phyloP scores from a whole-genome alignment of 2,888 invertebrate species.

The Chalcis sispes region DNA sequence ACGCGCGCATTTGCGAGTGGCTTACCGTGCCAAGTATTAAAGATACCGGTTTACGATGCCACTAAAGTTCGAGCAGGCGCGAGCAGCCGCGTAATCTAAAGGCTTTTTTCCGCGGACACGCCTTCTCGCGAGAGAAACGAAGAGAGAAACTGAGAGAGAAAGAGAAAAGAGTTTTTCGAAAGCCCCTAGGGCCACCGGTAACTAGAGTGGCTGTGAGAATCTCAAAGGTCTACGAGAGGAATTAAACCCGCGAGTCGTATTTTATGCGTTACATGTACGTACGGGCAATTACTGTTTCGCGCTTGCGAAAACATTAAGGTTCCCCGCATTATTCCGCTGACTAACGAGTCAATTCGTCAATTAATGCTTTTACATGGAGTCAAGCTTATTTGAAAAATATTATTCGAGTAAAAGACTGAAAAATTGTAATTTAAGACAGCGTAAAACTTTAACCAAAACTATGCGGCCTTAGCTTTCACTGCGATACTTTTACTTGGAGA shows the following conservation, averaged over 20 bases:
- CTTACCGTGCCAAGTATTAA: too few species aligned
- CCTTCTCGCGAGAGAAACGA: conserved; percentile 13
- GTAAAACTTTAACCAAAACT: not conserved
- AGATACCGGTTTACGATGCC: conserved; percentile 75
- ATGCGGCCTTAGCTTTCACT: conserved; percentile 35
- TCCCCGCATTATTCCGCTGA: not conserved
- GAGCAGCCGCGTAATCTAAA: conserved; percentile 24
- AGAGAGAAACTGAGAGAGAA: not conserved
- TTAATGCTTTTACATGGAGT: too few species aligned
- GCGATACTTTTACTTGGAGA: not conserved
- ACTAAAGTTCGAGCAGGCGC: conserved; percentile 68
- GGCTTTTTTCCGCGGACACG: conserved; percentile 20
- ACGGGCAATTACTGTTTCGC: conserved; percentile 15
- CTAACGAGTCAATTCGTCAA: conserved; percentile 1
- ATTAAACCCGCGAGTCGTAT: not conserved
- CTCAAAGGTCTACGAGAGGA: too few species aligned
- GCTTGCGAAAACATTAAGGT: not conserved
- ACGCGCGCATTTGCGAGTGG: too few species aligned
- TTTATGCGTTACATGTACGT: not conserved
- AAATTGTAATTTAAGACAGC: too few species aligned
- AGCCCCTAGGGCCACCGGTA: not conserved
- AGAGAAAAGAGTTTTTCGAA: not conserved
- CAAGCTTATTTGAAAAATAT: not conserved
- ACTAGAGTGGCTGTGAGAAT: not conserved
- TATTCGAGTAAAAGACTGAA: not conserved